Percentiles rank a stretch among this genome's conserved stretches.
Evolutionary conservation across 2,888 invertebrate genomes (phyloP).

Genomic region (Leucoma salicis): DNA sequence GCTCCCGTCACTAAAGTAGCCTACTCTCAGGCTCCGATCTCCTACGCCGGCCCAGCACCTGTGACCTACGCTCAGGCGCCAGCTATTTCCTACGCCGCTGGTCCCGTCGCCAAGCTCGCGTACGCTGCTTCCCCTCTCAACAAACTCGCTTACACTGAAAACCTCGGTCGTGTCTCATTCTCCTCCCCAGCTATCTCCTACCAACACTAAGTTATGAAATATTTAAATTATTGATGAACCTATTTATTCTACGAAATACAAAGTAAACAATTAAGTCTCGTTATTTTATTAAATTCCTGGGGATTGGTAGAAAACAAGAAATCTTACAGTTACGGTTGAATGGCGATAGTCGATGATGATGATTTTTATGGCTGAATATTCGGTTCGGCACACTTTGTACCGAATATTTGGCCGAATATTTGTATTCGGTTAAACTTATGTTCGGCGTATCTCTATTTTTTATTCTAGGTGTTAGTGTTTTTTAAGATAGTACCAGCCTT

Average conservation of each 20-base stretch:
- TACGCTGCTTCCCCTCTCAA: conserved; percentile 30
- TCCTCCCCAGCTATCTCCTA: conserved; percentile 59
- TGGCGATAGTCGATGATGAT: too few relatives aligned
- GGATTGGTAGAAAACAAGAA: too few relatives aligned
- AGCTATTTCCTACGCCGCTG: conserved; percentile 34
- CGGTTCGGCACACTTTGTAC: too few relatives aligned
- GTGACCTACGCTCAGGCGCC: conserved; percentile 31
- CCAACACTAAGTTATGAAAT: conserved; percentile 53
- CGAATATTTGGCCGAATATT: too few relatives aligned
- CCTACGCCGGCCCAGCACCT: conserved; percentile 39
- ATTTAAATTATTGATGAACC: conserved; percentile 26
- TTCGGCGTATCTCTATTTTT: too few relatives aligned
- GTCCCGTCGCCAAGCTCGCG: conserved; percentile 6
- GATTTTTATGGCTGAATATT: too few relatives aligned
- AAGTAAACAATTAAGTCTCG: conserved; percentile 39
- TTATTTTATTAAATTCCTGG: too few relatives aligned
- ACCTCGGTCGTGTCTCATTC: not conserved
- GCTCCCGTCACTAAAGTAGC: conserved; percentile 42
- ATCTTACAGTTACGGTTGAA: too few relatives aligned
- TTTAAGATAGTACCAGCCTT: too few relatives aligned
- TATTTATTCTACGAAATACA: conserved; percentile 34
- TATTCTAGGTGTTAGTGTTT: too few relatives aligned
- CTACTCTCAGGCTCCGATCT: conserved; percentile 43
- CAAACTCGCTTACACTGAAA: conserved; percentile 34
- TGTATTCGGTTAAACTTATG: too few relatives aligned